Evolutionary conservation across 2,113 vertebrate species (phyloP).

Genomic region (Python bivittatus): DNA sequence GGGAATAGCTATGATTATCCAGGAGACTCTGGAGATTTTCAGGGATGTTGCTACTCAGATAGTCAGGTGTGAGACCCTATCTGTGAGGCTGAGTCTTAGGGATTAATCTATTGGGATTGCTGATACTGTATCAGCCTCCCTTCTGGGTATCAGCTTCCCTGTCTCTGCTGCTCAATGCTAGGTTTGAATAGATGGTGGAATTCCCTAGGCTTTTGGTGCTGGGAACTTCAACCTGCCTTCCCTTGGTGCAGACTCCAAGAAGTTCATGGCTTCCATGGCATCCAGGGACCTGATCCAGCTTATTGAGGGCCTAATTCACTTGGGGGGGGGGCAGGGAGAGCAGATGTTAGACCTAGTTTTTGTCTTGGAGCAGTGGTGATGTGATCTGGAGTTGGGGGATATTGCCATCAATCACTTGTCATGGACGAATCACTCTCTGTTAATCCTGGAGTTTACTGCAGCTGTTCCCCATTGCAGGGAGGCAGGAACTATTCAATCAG

Average conservation of each 20-base stretch:
- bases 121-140: neutral
- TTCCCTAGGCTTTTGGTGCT: neutral
- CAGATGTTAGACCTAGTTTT: neutral
- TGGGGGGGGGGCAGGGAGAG: neutral
- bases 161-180: neutral
- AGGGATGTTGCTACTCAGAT: neutral
- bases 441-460: neutral
- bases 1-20: neutral
- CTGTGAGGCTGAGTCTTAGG: neutral
- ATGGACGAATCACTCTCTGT: neutral
- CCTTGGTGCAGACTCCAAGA: neutral
- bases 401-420: neutral
- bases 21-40: neutral
- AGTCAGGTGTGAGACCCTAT: neutral
- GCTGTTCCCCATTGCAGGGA: neutral
- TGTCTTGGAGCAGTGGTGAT: neutral
- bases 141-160: neutral
- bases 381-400: neutral
- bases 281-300: neutral
- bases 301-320: neutral
- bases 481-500: neutral
- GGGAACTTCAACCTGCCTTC: neutral
- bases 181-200: neutral
- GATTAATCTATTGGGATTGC: neutral
- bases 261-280: neutral